Base-by-base conservation (phyloP, 2,888 invertebrate species). In the Amblyjoppa fuscipennis region DNA sequence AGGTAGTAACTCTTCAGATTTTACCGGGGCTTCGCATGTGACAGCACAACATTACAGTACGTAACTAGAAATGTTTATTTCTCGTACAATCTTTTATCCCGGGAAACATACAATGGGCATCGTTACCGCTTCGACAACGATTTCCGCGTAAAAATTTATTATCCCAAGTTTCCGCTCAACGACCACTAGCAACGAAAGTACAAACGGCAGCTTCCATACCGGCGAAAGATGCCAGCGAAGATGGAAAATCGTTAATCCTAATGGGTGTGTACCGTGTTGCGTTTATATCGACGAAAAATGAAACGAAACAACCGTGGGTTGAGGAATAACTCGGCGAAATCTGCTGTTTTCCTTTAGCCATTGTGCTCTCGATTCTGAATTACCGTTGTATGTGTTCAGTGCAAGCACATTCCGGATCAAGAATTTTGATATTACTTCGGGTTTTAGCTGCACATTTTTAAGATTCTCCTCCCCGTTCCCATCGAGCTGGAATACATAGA, bases 121-220 rank as follows among this genome's bases (percentile, higher is more conserved):
- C 71, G 53, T 73, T 66, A 79, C 7, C 20, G 78, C 61, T 64
- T 66, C 64, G 51, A 79, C 64, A 71, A 64, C 71, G 71, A 73
- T 79, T 79, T 64, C 51, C 79, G 34, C 41, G 70, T 20, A 59
- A 51, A 51, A 73, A 79, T 71, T 64, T 71, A 79, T 64, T 51
- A 38, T n/a, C n/a, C n/a, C 64, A 73, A 79, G 71, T 79, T 66
- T 78, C 13, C 79, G 34, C 34, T 25, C 7, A 49, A 69, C 59
- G 28, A 16, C 28, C 31, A 13, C 51, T 20, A 28, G 41, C 11
- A 16, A 45, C 28, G 61, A 9, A 34, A 9, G n/a, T 25, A 51
- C 41, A 56, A 11, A n/a, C 51, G 34, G 53, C 0, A 6, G 16
- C 13, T 45, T 45, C 16, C 25, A 59, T 28, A n/a, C 16, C 20